Base-by-base conservation (phyloP, 2,113 vertebrate species). In the Channa argus region DNA sequence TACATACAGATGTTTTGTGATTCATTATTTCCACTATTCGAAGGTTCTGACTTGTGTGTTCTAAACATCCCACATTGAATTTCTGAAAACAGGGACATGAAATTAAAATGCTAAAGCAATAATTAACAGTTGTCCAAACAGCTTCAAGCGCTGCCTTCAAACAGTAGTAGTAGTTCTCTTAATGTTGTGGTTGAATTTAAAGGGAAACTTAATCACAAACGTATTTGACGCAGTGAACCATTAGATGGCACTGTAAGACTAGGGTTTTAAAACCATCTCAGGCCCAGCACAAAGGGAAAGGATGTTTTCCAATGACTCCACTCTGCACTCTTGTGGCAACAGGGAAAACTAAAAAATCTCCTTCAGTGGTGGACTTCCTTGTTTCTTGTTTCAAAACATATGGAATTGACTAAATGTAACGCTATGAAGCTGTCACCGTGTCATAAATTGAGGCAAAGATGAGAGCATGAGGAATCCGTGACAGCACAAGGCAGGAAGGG, bases 221-320 rank as follows among this genome's bases (percentile, higher is more conserved):
- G 5, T 13, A 8, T 45, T 77, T 70, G 62, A 14, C 47, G 53
- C 9, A 3, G 9, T 1, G 0, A 49, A 56, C 92, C 94, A 86
- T 59, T 47, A 92, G 94, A 88, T 92, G 93, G 89, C 89, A 77
- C 64, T 79, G 46, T 63, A 85, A 88, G 78, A 90, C 79, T 68
- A 77, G n/a, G 43, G 15, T 80, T 82, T 44, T 43, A 36, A 52
- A 76, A 14, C 5, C 6, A 0, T 2, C 34, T 36, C 60, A 37
- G 0, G 1, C 34, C 24, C 5, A 8, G 15, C 38, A 38, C n/a
- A 14, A 15, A 43, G 15, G 8, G 49, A 37, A 44, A 37, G 4
- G 1, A 15, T 0, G 37, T 51, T 52, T 60, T 24, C 4, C 39
- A 65, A 24, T 53, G 74, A 73, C 88, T 85, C 88, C 68, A 87